Conservation (phyloP, 2,888 invertebrate species). For the Aethes cnicana region DNA sequence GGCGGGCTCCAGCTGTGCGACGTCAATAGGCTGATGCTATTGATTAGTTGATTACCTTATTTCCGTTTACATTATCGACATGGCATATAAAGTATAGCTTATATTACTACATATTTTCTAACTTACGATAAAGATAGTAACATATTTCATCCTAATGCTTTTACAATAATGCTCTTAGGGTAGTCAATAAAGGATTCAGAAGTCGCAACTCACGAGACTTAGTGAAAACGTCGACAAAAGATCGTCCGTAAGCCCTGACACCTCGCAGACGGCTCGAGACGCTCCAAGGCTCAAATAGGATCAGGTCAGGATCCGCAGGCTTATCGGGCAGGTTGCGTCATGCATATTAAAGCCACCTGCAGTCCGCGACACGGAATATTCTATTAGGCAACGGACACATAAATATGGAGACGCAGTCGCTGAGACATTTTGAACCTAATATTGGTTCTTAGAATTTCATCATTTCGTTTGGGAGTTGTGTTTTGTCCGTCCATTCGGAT, state of each 20-base stretch:
- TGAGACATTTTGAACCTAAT: background rate
- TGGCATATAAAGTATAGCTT: too few species aligned
- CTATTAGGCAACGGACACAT: slow-evolving; percentile 42
- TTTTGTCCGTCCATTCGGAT: too few species aligned
- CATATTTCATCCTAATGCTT: too few species aligned
- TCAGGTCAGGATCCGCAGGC: slow-evolving; percentile 64
- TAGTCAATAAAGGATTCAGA: too few species aligned
- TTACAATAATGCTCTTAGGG: too few species aligned
- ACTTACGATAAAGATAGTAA: too few species aligned
- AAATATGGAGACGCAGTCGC: background rate
- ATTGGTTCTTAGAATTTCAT: too few species aligned
- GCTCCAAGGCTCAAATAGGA: slow-evolving; percentile 64
- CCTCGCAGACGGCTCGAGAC: slow-evolving; percentile 31
- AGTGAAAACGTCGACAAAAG: slow-evolving; percentile 15
- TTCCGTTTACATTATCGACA: background rate
- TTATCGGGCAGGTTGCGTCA: slow-evolving; percentile 63
- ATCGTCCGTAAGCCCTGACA: slow-evolving; percentile 13
- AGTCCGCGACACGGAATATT: slow-evolving; percentile 56
- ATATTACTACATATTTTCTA: too few species aligned
- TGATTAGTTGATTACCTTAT: too few species aligned
- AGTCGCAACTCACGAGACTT: background rate
- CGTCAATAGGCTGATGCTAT: too few species aligned
- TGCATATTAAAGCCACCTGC: slow-evolving; percentile 69
- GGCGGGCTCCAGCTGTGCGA: too few species aligned
- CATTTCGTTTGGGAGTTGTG: too few species aligned